Base-by-base conservation (phyloP, 1,140 invertebrate genomes). In the Dendrolimus punctatus region DNA sequence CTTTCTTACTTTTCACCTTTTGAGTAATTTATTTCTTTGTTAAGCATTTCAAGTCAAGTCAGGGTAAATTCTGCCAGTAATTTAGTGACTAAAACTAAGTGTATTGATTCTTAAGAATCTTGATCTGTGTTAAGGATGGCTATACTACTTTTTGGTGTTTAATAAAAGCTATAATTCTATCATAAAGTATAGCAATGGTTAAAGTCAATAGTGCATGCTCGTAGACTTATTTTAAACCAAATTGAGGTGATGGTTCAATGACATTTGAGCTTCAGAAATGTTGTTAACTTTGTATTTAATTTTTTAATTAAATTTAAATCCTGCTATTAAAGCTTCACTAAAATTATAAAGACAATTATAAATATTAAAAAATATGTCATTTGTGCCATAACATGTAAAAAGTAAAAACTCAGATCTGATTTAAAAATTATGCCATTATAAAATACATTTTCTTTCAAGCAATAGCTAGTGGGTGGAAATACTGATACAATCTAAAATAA, bases 291-390 rank as follows among this genome's bases (percentile, higher is more conserved):
- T 23, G 23, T 23, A 23, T 8, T 50, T 39, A 6, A 56, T 51
- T 51, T 56, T n/a, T 45, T 51, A 6, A 42, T 55, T 46, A 55
- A 8, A 42, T 53, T 53, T 57, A 36, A 42, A 40, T 8, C 52
- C 39, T 63, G 51, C 56, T 56, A 56, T 59, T 53, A 51, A 57
- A 46, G 57, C 57, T 59, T 63, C 57, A 59, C 57, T 63, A 55
- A 49, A 57, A 9, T 10, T 45, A 9, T 7, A n/a, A 4, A n/a
- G 41, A 57, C 51, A 66, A 4, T 46, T n/a, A 46, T 37, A 23
- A 23, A 1, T 23, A 23, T 23, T 23, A 8, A 41, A 48, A 52
- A 40, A 46, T 56, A 51, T 44, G 38, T 59, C 38, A 50, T 41
- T 59, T 59, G 56, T 68, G 62, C 59, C 59, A 62, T 64, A 63